Evolutionary conservation across 2,888 invertebrate genomes (phyloP).

Genomic region (Exephanes ischioxanthus): DNA sequence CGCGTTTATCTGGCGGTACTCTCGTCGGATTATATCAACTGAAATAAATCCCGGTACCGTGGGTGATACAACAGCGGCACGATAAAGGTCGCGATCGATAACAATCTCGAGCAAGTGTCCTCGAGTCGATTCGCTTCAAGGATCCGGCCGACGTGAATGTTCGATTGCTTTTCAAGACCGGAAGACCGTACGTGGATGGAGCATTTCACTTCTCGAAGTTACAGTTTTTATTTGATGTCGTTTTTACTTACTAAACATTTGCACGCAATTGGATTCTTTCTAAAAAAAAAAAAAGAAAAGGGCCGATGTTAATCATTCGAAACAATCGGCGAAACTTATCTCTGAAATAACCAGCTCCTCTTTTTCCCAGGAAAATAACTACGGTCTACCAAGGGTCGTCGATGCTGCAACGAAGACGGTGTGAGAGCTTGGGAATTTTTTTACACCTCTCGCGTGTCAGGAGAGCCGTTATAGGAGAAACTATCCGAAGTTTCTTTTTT

Average conservation of each 20-base stretch:
- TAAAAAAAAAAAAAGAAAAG: background rate
- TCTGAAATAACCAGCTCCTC: background rate
- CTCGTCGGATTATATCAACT: background rate
- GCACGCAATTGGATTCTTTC: background rate
- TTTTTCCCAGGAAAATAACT: constrained; percentile 10
- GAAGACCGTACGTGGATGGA: background rate
- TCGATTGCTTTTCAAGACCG: background rate
- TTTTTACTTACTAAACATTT: background rate
- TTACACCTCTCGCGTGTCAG: constrained; percentile 54
- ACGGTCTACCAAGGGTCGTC: background rate
- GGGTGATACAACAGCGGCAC: background rate
- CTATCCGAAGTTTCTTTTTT: constrained; percentile 50
- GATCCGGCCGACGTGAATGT: background rate
- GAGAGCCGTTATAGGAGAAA: constrained; percentile 62
- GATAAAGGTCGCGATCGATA: background rate
- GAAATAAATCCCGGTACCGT: background rate
- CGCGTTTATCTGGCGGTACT: constrained; percentile 25
- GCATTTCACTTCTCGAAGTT: background rate
- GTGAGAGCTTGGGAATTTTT: constrained; percentile 48
- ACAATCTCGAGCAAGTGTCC: constrained; percentile 5
- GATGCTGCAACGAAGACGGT: constrained; percentile 1
- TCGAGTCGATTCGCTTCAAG: background rate
- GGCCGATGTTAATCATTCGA: background rate
- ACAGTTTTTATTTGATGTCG: background rate
- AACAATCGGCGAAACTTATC: background rate